These are phyloP conservation scores for Bettongia penicillata DNA, from an alignment of 2,113 vertebrate species.

Conservation along the genomic window DNA sequence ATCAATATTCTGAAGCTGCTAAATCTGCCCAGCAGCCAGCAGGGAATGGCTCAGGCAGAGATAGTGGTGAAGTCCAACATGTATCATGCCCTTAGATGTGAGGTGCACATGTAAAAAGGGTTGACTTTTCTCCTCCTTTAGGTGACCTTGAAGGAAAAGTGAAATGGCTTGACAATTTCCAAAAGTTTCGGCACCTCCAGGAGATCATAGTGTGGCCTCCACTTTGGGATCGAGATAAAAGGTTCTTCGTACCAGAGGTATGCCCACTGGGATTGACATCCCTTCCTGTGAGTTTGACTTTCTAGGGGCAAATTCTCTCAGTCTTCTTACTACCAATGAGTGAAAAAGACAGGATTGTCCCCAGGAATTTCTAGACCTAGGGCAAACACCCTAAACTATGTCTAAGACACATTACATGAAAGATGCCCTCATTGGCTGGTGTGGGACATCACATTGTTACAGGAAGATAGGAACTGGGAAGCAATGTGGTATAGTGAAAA, in stretches of 20 bases:
- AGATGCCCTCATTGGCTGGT: background rate
- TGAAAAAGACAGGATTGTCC: background rate
- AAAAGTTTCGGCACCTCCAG: slow-evolving; percentile 91
- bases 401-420: background rate
- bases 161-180: slow-evolving; percentile 95
- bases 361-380: background rate
- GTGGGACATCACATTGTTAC: background rate
- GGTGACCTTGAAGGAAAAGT: slow-evolving; percentile 96
- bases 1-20: slow-evolving; percentile 27
- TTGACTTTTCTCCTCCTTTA: slow-evolving; percentile 73
- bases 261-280: background rate
- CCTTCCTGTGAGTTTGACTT: background rate
- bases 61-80: background rate
- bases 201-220: slow-evolving; percentile 93
- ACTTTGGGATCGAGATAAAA: slow-evolving; percentile 94
- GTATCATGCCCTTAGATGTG: background rate
- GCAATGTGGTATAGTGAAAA: background rate
- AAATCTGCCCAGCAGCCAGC: background rate
- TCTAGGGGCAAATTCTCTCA: background rate
- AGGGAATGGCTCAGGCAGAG: background rate
- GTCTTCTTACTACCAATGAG: background rate
- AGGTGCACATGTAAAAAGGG: background rate
- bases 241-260: slow-evolving; percentile 93
- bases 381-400: background rate
- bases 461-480: background rate